Evolutionary conservation across 2,113 vertebrate species (phyloP), one percentile per base, ranked within the genome.

Genomic region (Plecotus auritus): DNA sequence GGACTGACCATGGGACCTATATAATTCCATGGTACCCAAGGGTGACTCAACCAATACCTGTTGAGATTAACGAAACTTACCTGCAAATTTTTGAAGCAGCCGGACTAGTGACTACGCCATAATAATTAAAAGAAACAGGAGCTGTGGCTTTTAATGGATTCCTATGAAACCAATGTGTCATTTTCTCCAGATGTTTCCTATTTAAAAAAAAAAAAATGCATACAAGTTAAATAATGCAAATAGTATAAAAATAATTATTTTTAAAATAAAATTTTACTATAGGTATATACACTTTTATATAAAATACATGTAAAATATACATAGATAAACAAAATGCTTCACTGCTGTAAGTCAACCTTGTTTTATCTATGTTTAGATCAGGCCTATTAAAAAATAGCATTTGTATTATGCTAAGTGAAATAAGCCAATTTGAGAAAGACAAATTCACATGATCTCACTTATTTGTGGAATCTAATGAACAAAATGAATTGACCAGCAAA

Each of bases 151-250:
- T 99, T 83, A 99, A 94, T 26, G 99, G 99, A 98, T 99, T 99
- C 97, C 99, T 99, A 96, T 99, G 99, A 98, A 99, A 99, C 99
- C 99, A 99, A 86, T 99, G 99, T 9, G 99, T 99, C 99, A 99
- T 99, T 47, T 97, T 99, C 97, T 91, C 82, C 9, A 89, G 85
- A 45, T 86, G 30, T 87, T 88, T 87, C 88, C 96, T 85, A 47
- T 17, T 61, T 61, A 9, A 8, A 82, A 9, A 72, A 3, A 81
- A 73, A 80, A 96, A 88, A 61, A 56, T 0, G 45, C 1, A 67
- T 12, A 80, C 76, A 88, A 78, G 49, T 45, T 54, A 82, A 83
- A 40, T 22, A 82, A 67, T 9, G 9, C 42, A 67, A 37, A 67
- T 2, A 69, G 40, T 0, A 1, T 35, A 49, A n/a, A 45, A 0